phyloP scores from a whole-genome alignment of 2,113 vertebrate species.

The Sprattus sprattus region DNA sequence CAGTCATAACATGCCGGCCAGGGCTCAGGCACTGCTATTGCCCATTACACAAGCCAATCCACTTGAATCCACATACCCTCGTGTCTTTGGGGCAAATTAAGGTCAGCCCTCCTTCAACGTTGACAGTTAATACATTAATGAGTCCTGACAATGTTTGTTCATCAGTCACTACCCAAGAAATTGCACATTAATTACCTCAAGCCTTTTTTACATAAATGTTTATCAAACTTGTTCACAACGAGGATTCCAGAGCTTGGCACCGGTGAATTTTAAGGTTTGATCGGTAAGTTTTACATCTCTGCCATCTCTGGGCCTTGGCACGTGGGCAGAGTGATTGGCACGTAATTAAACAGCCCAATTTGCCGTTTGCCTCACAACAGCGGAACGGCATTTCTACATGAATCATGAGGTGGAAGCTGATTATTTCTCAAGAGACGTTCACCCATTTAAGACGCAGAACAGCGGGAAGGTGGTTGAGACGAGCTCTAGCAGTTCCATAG shows the following conservation, averaged over 20 bases:
- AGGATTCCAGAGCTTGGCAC: neutral
- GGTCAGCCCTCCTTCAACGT: neutral
- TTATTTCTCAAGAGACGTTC: neutral
- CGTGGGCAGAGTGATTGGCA: neutral
- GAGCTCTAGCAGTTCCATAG: neutral
- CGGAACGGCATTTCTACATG: neutral
- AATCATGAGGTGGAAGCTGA: neutral
- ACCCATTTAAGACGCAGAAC: neutral
- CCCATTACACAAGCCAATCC: neutral
- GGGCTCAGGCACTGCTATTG: neutral
- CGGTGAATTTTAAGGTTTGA: neutral
- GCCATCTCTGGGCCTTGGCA: neutral
- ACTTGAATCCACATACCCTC: neutral
- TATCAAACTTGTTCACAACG: neutral
- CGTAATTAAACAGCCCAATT: neutral
- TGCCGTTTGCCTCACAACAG: neutral
- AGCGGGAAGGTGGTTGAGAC: neutral
- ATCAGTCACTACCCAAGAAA: neutral
- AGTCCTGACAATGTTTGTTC: slow-evolving; percentile 11
- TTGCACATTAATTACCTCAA: neutral
- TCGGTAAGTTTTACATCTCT: neutral
- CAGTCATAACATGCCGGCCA: neutral
- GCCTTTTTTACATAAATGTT: neutral
- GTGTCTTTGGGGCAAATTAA: neutral
- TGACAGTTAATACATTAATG: slow-evolving; percentile 3